Conservation (phyloP, 2,797 vertebrate species). For the Adelosebastes latens region DNA sequence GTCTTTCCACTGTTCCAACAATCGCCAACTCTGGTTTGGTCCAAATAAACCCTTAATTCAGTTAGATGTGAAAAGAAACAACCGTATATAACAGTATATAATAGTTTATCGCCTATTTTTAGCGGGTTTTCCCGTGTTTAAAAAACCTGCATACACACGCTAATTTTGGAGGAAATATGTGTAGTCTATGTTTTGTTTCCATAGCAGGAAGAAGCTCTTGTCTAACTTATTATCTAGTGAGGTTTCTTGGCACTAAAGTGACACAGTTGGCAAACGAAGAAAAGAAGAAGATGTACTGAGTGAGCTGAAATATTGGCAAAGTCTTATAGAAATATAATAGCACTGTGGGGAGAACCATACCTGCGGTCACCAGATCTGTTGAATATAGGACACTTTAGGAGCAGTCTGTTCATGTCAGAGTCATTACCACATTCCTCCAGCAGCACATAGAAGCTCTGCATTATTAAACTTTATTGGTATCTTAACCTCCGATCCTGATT, state of each 20-base stretch:
- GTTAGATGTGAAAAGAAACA: no score
- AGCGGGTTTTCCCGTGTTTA: background rate
- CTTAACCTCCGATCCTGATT: background rate
- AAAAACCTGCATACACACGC: background rate
- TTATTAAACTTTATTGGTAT: constrained; percentile 10
- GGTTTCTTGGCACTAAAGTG: background rate
- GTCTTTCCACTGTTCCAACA: background rate
- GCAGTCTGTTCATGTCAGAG: background rate
- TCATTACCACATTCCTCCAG: background rate
- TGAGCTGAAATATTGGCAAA: background rate
- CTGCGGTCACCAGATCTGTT: background rate
- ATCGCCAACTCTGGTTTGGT: background rate
- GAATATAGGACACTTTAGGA: background rate
- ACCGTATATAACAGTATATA: no score
- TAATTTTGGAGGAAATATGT: background rate
- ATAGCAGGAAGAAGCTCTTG: background rate
- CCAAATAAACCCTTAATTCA: no score
- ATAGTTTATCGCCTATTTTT: no score
- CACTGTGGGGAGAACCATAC: background rate
- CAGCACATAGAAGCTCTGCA: background rate
- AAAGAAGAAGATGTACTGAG: background rate
- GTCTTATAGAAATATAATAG: background rate
- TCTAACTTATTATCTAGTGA: background rate
- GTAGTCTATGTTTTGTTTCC: background rate
- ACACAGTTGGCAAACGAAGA: background rate